Evolutionary conservation across 2,797 vertebrate genomes (phyloP).

Genomic region (Xenopus petersii): DNA sequence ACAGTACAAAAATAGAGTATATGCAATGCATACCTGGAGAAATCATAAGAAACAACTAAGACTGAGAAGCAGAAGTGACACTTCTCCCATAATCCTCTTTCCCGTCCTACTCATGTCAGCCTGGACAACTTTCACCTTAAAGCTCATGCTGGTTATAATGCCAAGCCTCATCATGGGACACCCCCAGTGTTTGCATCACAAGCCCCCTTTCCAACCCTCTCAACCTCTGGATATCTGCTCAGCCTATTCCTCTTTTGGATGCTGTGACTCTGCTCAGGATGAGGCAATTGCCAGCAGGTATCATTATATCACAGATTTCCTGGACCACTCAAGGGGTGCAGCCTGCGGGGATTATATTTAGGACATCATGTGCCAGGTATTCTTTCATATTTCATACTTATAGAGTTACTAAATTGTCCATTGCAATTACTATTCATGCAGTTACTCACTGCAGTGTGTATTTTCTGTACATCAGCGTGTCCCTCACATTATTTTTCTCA

Average conservation of each 20-base stretch:
- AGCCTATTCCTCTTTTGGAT: conserved; percentile 75
- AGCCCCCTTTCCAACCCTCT: conserved; percentile 55
- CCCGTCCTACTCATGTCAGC: conserved; percentile 8
- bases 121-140: conserved; percentile 37
- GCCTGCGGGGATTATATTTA: conserved; percentile 70
- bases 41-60: background rate
- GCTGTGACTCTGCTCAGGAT: conserved; percentile 71
- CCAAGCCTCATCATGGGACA: conserved; percentile 63
- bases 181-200: conserved; percentile 81
- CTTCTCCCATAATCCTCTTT: conserved; percentile 8
- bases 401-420: too few species aligned
- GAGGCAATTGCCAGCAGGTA: conserved; percentile 61
- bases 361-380: conserved; percentile 64
- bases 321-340: conserved; percentile 68
- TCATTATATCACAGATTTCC: conserved; percentile 69
- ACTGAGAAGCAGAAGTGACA: background rate
- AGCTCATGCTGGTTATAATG: conserved; percentile 50
- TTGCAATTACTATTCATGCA: too few species aligned
- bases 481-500: too few species aligned
- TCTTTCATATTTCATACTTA: background rate
- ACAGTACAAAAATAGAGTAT: background rate
- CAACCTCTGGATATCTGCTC: conserved; percentile 59
- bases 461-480: too few species aligned
- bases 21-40: background rate
- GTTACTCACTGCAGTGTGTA: too few species aligned